Evolutionary conservation across 2,888 invertebrate species (phyloP).

Genomic region (Callinectes sapidus): DNA sequence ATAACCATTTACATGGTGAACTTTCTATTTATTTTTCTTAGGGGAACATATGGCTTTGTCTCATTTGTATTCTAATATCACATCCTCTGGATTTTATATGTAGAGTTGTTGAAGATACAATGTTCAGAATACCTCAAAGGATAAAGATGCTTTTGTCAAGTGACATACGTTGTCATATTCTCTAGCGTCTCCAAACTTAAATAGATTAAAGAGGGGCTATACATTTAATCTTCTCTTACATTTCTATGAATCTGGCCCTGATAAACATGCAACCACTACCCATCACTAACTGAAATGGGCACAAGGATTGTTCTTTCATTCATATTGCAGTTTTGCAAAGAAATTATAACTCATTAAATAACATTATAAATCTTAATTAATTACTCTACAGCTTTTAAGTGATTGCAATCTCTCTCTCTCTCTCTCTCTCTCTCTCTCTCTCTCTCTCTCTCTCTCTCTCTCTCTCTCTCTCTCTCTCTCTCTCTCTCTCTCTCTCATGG

Average conservation of each 20-base stretch:
- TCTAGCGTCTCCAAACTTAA: not conserved
- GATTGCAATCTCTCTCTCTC: not conserved
- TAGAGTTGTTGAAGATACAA: not conserved
- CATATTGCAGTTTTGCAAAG: not conserved
- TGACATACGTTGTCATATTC: not conserved
- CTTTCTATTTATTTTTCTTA: not conserved
- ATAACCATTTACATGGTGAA: not conserved
- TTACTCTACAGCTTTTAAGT: not conserved
- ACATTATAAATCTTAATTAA: not conserved
- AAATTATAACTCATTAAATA: not conserved
- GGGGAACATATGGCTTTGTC: too few species aligned
- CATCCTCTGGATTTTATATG: not conserved
- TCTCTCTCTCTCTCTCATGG: not conserved
- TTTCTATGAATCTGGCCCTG: not conserved
- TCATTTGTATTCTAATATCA: not conserved
- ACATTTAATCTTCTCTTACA: not conserved
- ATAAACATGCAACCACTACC: not conserved
- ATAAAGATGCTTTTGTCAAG: not conserved
- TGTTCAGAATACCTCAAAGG: constrained; percentile 2
- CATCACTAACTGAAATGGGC: not conserved
- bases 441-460: constrained; percentile 1
- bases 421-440: constrained; percentile 1
- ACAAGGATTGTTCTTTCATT: not conserved
- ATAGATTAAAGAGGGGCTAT: not conserved
- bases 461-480: constrained; percentile 1